Evolutionary conservation across 2,113 vertebrate species (phyloP), one percentile per base, ranked within the genome.

Genomic region (Micromys minutus): DNA sequence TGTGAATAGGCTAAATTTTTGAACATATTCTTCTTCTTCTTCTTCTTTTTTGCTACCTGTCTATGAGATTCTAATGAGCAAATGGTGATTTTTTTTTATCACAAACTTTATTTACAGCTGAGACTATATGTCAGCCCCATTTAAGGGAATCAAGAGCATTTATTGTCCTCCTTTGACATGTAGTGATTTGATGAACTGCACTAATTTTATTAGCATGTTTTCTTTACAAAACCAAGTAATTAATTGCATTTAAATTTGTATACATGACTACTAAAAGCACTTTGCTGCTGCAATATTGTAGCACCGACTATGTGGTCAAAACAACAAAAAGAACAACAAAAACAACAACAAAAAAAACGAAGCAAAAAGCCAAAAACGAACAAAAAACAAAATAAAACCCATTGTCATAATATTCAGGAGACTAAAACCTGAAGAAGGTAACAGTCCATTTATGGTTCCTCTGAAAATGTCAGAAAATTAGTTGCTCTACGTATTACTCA

Each of bases 31-130:
- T n/a, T n/a, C n/a, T n/a, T n/a, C n/a, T n/a, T n/a, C n/a, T n/a
- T n/a, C n/a, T n/a, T n/a, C n/a, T n/a, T 83, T 57, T 94, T 84
- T 76, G 42, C 47, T 90, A 84, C 87, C 63, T 83, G 80, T 65
- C 87, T 92, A 47, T 71, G 36, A 24, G 16, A 93, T 63, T 86
- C 87, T 96, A 97, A 94, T 90, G 88, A 96, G 69, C 61, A 86
- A 95, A 89, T 34, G 50, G 55, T 98, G 93, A 98, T 97, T 97
- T 96, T 97, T 97, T 96, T 92, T 77, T 87, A 50, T 94, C 94
- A 79, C 2, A 84, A 52, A 84, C 17, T 93, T 90, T 95, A 57
- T 88, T 72, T 36, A 92, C 69, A 26, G 52, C 34, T 81, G 36
- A 80, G 55, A 92, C 94, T 86, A 91, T 81, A 92, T 75, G 24